These are phyloP conservation scores for Smutsia gigantea DNA, from an alignment of 2,797 vertebrate genomes.

Conservation along the genomic window DNA sequence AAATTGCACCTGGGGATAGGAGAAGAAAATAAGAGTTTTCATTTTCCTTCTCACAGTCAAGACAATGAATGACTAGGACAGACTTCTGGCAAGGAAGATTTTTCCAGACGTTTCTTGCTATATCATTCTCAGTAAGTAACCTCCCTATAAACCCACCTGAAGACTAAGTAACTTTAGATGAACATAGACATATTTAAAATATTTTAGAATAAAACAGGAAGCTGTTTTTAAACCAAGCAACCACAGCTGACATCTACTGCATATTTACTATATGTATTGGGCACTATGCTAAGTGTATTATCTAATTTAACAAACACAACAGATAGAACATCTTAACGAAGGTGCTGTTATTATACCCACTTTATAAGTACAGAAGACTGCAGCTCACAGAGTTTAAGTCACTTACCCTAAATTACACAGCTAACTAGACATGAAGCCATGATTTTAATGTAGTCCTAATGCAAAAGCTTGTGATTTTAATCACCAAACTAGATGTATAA, in stretches of 20 bases:
- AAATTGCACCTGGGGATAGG: no score
- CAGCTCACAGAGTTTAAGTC: background rate
- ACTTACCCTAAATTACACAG: background rate
- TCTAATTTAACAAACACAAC: background rate
- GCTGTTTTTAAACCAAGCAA: background rate
- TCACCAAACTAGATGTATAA: background rate
- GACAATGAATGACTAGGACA: background rate
- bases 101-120: background rate
- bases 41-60: background rate
- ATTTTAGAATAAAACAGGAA: slow-evolving; percentile 24
- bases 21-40: background rate
- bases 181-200: background rate
- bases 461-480: background rate
- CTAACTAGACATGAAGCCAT: background rate
- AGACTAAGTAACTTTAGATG: background rate
- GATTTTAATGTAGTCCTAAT: background rate
- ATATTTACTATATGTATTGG: background rate
- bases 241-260: background rate
- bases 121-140: background rate
- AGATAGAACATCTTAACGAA: background rate
- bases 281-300: background rate
- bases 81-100: background rate
- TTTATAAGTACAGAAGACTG: background rate
- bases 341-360: background rate
- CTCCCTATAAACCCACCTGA: background rate